Evolutionary conservation across 2,113 vertebrate species (phyloP), one percentile per base, ranked within the genome.

Genomic region (Pogonocichla stellata): DNA sequence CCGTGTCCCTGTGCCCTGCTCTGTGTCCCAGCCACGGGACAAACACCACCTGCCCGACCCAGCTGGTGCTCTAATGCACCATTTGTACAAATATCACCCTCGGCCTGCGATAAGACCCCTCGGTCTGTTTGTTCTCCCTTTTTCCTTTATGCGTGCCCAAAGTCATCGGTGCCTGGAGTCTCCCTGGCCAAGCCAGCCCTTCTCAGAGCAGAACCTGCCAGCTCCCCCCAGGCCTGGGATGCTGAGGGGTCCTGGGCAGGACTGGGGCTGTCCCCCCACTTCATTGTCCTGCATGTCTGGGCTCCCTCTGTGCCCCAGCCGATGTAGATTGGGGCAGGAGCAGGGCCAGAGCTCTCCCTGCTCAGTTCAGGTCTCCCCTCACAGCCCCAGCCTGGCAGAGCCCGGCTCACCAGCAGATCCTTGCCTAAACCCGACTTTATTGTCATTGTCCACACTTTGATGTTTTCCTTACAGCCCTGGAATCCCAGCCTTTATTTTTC

Each of bases 381-480:
- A 1, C 51, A 56, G 40, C 48, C 22, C 19, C 0, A 75, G 80
- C 71, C 72, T 50, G 23, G 66, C 84, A 28, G 51, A 74, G 45
- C 66, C 9, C 2, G 11, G 77, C 77, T 80, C 2, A 0, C 14
- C 16, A 24, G 86, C 90, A 92, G 67, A 56, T 3, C 81, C 54
- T 50, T 1, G 22, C 92, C 47, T 61, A 10, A 12, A 42, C 51
- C 38, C 45, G 28, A 45, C 83, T 94, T 96, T 95, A 86, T 86
- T 77, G 84, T 73, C 36, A 4, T 26, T 33, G 1, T 5, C 72
- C 47, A 0, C 33, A 16, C 93, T 96, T 97, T 95, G 95, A 97
- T 96, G 94, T 96, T 88, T 83, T 89, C 80, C 86, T 81, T 79
- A 38, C 88, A 79, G 78, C 86, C 80, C 69, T 75, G 83, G 80